These are phyloP conservation scores for Troilus luridus DNA, from an alignment of 2,888 invertebrate species.

Conservation along the genomic window DNA sequence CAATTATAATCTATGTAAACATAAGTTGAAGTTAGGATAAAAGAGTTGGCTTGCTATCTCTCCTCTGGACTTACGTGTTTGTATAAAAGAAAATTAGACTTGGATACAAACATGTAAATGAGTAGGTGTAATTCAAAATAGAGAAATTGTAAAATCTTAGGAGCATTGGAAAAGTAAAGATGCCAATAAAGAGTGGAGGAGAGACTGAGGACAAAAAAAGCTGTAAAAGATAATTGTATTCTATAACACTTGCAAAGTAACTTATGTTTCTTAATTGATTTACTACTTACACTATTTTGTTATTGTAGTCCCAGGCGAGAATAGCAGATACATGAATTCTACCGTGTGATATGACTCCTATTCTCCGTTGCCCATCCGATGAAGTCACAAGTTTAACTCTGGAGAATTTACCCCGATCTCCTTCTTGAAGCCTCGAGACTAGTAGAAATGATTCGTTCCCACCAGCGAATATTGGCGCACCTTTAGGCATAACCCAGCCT, in stretches of 20 bases:
- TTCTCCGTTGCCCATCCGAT: slow-evolving; percentile 78
- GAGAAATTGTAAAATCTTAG: neutral
- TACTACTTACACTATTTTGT: slow-evolving; percentile 80
- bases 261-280: neutral
- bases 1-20: too few species aligned
- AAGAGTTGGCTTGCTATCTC: too few species aligned
- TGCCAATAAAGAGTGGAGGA: neutral
- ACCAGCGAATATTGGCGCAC: slow-evolving; percentile 86
- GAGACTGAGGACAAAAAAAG: neutral
- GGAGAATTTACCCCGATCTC: slow-evolving; percentile 86
- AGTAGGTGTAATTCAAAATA: neutral
- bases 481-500: slow-evolving; percentile 88
- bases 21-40: too few species aligned
- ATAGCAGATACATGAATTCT: slow-evolving; percentile 87
- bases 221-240: neutral
- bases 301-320: slow-evolving; percentile 86
- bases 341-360: slow-evolving; percentile 88
- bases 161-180: neutral
- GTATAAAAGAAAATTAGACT: too few species aligned
- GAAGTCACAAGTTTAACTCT: slow-evolving; percentile 91
- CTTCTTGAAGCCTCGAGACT: slow-evolving; percentile 86
- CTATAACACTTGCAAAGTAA: too few species aligned
- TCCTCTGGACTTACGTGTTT: too few species aligned
- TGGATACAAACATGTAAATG: neutral
- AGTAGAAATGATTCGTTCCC: slow-evolving; percentile 89